Evolutionary conservation across 2,888 invertebrate genomes (phyloP).

Genomic region (Leucophenga maculata): DNA sequence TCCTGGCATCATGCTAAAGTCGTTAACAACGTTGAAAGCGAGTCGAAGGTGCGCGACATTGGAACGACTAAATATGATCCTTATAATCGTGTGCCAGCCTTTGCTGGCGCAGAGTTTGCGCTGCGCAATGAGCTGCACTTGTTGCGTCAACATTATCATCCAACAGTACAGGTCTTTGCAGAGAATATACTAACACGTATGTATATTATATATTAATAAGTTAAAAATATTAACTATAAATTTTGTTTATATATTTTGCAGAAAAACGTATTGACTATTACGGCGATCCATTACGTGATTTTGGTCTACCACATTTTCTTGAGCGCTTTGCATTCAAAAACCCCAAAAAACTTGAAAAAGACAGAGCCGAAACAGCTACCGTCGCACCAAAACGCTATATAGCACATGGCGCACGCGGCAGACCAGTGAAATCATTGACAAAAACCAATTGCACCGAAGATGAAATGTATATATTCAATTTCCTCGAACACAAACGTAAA

Average conservation of each 20-base stretch:
- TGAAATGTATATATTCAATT: constrained; percentile 79
- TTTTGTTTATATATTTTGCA: constrained; percentile 59
- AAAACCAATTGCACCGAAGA: constrained; percentile 88
- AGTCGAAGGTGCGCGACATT: constrained; percentile 55
- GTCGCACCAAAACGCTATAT: constrained; percentile 76
- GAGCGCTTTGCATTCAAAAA: constrained; percentile 97
- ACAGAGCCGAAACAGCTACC: constrained; percentile 71
- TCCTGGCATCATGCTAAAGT: constrained; percentile 69
- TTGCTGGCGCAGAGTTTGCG: constrained; percentile 82
- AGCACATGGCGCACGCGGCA: constrained; percentile 80
- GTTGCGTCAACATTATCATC: constrained; percentile 88
- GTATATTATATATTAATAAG: constrained; percentile 42
- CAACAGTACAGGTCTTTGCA: constrained; percentile 91
- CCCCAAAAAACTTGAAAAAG: constrained; percentile 78
- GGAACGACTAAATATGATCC: constrained; percentile 77
- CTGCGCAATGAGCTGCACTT: constrained; percentile 83
- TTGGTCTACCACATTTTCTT: constrained; percentile 90
- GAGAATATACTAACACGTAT: constrained; percentile 81
- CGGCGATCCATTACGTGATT: constrained; percentile 95
- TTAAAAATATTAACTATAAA: not conserved
- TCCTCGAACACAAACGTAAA: constrained; percentile 74
- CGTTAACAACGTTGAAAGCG: constrained; percentile 17
- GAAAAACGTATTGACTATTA: constrained; percentile 85
- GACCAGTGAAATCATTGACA: constrained; percentile 82
- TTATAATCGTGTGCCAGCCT: constrained; percentile 86